Conservation (phyloP, 1,140 invertebrate species). For the Drosophila seguyi region DNA sequence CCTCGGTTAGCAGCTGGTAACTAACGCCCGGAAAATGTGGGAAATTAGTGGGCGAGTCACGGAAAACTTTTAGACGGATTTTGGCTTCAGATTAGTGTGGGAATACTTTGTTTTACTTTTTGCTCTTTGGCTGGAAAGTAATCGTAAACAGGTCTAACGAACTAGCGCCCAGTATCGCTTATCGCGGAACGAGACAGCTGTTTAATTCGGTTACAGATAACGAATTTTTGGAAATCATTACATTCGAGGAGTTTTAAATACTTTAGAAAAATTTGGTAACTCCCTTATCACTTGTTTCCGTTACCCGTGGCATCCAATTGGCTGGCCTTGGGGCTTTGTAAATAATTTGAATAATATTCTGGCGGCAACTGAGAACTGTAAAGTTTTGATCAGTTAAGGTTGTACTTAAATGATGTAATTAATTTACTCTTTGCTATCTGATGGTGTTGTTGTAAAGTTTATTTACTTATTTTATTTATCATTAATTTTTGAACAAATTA, state of each 20-base stretch:
- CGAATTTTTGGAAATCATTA: not conserved
- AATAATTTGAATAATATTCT: not conserved
- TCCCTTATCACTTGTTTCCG: not conserved
- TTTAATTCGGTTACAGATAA: constrained; percentile 2
- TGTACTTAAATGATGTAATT: not conserved
- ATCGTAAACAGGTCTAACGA: not conserved
- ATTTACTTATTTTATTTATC: not conserved
- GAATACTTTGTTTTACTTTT: constrained; percentile 21
- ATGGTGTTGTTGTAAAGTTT: not conserved
- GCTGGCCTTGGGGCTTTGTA: not conserved
- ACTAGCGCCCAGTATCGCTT: not conserved
- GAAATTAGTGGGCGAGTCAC: constrained; percentile 34
- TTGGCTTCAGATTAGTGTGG: constrained; percentile 19
- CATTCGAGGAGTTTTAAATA: not conserved
- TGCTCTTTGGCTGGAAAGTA: not conserved
- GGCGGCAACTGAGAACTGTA: not conserved
- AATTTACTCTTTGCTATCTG: not conserved
- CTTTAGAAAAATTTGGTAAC: not conserved
- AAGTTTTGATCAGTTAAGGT: constrained; percentile 19
- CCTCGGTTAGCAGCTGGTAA: constrained; percentile 27
- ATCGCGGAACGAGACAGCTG: not conserved
- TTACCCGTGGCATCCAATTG: no score
- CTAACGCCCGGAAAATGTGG: constrained; percentile 29
- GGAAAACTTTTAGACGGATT: constrained; percentile 22
- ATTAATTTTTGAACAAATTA: not conserved